Base-by-base conservation (phyloP, 2,888 invertebrate species). In the Zonitis immaculata region DNA sequence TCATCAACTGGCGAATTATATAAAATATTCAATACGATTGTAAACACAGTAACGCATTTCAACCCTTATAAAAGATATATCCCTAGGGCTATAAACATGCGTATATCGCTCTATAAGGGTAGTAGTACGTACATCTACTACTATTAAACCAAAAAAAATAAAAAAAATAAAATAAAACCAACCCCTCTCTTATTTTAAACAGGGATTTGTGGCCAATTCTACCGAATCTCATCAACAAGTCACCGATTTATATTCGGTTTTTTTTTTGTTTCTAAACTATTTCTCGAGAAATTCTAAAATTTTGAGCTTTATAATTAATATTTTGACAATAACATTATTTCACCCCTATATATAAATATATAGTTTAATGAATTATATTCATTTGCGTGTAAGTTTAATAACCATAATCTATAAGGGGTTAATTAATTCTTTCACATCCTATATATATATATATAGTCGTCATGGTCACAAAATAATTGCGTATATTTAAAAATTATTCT, bases 1-100 rank as follows among this genome's bases (percentile, higher is more conserved):
- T 76, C 76, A 75, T 76, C 76, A 74, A 75, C 75, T 75, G 76
- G 72, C 76, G 73, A 71, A 73, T 73, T 73, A 76, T 76, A 76
- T n/a, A n/a, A n/a, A 76, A 76, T 76, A 76, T 76, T 74, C 74
- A 73, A 75, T 75, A 71, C 71, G 74, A 74, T 72, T 75, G 76
- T 75, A 76, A 76, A 76, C 76, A 76, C 76, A 76, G 64, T 45
- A 48, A 59, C 63, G 61, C 58, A 59, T 56, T 60, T 52, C 58
- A 58, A 54, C 58, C 57, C 56, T 54, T 35, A 39, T 47, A 50
- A 50, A 50, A 30, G 54, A 51, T 56, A 53, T 47, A 49, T 58
- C 59, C 60, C 60, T 50, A 42, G 56, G 49, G 58, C 43, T 32
- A 44, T 45, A 55, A 46, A 50, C 39, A 44, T 44, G 66, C 42